Conservation (phyloP, 2,113 vertebrate genomes). For the Archocentrus centrarchus region DNA sequence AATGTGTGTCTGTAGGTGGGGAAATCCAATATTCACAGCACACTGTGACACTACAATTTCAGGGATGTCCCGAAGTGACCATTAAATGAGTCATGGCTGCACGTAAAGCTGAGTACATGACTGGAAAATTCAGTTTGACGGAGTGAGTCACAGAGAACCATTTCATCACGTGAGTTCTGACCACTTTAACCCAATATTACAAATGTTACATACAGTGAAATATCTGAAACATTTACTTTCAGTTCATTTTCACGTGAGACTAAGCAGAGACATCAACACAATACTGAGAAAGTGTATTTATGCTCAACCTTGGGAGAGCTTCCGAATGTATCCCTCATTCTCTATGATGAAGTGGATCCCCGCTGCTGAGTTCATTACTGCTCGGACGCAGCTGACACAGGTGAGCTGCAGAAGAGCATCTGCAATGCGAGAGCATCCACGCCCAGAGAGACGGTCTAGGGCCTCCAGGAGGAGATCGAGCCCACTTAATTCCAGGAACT, state of each 20-base stretch:
- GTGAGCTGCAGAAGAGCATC: slow-evolving; percentile 97
- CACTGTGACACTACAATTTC: neutral
- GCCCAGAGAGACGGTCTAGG: slow-evolving; percentile 91
- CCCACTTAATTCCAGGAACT: slow-evolving; percentile 95
- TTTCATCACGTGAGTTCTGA: neutral
- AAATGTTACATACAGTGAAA: neutral
- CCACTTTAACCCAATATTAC: neutral
- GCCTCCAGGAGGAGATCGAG: slow-evolving; percentile 96
- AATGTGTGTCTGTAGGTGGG: slow-evolving; percentile 5
- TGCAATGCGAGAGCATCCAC: slow-evolving; percentile 91
- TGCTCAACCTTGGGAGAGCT: slow-evolving; percentile 91
- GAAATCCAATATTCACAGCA: slow-evolving; percentile 26
- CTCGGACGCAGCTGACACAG: slow-evolving; percentile 93
- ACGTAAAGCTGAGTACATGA: neutral
- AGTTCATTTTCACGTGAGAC: neutral
- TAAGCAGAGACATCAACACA: neutral
- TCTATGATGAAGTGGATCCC: slow-evolving; percentile 96
- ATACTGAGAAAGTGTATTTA: neutral
- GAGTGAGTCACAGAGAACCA: neutral
- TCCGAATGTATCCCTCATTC: slow-evolving; percentile 93
- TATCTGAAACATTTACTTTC: neutral
- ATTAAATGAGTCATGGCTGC: slow-evolving; percentile 14
- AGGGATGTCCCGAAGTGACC: neutral
- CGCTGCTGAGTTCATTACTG: slow-evolving; percentile 92
- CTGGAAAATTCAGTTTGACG: slow-evolving; percentile 8